Conservation (phyloP, 2,888 invertebrate species). For the Synergus laeviventris region DNA sequence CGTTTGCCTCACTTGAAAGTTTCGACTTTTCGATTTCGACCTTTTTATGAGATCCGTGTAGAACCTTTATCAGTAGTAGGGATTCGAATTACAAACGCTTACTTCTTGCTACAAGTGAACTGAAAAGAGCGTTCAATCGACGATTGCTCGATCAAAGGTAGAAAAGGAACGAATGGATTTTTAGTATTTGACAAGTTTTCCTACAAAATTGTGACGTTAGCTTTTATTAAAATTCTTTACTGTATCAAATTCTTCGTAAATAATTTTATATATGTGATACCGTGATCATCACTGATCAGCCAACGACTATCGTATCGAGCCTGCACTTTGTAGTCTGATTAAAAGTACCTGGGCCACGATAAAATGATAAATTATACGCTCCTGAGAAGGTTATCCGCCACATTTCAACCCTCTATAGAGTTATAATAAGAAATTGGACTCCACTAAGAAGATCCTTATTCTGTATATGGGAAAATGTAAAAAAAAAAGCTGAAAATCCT, state of each 20-base stretch:
- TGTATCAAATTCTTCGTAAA: no score
- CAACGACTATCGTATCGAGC: no score
- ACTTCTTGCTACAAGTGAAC: conserved; percentile 3
- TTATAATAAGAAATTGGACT: background rate
- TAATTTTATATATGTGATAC: no score
- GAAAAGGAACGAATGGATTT: background rate
- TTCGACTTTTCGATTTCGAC: background rate
- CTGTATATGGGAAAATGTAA: background rate
- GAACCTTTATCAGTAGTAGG: conserved; percentile 2
- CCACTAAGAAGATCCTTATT: background rate
- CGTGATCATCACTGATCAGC: no score
- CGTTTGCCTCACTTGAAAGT: conserved; percentile 4
- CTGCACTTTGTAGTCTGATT: background rate
- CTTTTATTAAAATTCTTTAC: background rate
- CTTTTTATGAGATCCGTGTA: conserved; percentile 4
- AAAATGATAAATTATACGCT: background rate
- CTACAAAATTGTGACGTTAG: background rate
- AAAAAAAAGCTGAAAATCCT: background rate
- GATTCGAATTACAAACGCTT: conserved; percentile 31
- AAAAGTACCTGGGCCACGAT: background rate
- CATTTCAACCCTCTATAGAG: background rate
- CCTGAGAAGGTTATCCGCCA: background rate
- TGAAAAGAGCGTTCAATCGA: conserved; percentile 14
- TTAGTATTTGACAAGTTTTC: background rate
- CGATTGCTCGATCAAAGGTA: conserved; percentile 10